Evolutionary conservation across 2,888 invertebrate species (phyloP), one percentile per base, ranked within the genome.

Genomic region (Ochropleura leucogaster): DNA sequence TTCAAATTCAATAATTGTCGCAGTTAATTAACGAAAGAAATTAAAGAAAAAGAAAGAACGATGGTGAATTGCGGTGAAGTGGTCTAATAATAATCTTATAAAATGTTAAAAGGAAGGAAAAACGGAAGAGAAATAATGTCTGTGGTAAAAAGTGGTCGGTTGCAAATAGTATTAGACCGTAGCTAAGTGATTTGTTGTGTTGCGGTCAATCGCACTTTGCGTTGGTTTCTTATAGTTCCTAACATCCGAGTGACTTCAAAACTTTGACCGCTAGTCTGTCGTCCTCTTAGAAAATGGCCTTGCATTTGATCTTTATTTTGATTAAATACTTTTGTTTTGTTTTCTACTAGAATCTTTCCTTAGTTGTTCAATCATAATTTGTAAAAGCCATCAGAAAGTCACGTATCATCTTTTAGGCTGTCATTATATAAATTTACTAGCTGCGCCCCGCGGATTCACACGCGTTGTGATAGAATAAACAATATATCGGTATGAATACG

Each of bases 131-230:
- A 80, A 85, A 80, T 79, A 83, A 75, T 82, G 79, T 81, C 84
- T 83, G 84, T 82, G 85, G 74, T 80, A 87, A 90, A 91, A 91
- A 91, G 87, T 88, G 77, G 86, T 85, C 84, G 71, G 79, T 83
- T 89, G 89, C 90, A 90, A 93, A 90, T 89, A 89, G 90, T 89
- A 89, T 89, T 88, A 88, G 90, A 91, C 88, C 87, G 88, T 87
- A 90, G 91, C 91, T 95, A 95, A 96, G 95, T 94, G 95, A 95
- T 94, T 95, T 95, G 94, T 93, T 93, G 93, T 95, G 96, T 95
- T 89, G 93, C 90, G 94, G 95, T 93, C 94, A 93, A 93, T 93
- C 90, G 91, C 91, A 91, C 92, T 92, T 91, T 91, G 87, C 89
- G 88, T 89, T 82, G 90, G 88, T 91, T 92, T 93, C 92, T 93